These are phyloP conservation scores for Chloroceryle inda DNA, from an alignment of 2,797 vertebrate species.

Conservation along the genomic window DNA sequence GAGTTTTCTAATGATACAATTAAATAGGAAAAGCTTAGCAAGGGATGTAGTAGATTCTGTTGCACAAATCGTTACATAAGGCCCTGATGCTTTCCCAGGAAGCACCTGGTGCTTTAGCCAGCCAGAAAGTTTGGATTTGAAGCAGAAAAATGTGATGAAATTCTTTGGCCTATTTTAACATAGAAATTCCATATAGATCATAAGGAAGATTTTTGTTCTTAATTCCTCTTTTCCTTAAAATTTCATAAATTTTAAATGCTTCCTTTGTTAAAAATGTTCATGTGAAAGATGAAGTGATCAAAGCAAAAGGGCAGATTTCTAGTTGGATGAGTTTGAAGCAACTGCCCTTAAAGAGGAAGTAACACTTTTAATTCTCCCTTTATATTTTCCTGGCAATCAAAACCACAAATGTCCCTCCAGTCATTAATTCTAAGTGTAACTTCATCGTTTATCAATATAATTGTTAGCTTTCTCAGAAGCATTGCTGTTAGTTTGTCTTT, in stretches of 20 bases:
- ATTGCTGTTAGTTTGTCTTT: neutral
- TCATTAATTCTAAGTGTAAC: neutral
- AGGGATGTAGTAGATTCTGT: neutral
- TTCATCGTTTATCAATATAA: neutral
- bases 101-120: neutral
- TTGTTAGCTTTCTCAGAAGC: neutral
- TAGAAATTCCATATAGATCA: neutral
- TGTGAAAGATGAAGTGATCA: neutral
- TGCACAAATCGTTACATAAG: neutral
- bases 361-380: neutral
- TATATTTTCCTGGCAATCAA: neutral
- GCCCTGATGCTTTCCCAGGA: neutral
- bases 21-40: slow-evolving; percentile 29
- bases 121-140: neutral
- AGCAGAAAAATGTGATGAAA: neutral
- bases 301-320: neutral
- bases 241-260: neutral
- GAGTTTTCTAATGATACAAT: slow-evolving; percentile 33
- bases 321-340: neutral
- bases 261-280: neutral
- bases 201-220: neutral
- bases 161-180: neutral
- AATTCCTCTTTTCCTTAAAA: neutral
- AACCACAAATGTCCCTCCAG: neutral
- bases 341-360: neutral